These are phyloP conservation scores for Epicampocera succincta DNA, from an alignment of 2,888 invertebrate genomes.

Conservation along the genomic window DNA sequence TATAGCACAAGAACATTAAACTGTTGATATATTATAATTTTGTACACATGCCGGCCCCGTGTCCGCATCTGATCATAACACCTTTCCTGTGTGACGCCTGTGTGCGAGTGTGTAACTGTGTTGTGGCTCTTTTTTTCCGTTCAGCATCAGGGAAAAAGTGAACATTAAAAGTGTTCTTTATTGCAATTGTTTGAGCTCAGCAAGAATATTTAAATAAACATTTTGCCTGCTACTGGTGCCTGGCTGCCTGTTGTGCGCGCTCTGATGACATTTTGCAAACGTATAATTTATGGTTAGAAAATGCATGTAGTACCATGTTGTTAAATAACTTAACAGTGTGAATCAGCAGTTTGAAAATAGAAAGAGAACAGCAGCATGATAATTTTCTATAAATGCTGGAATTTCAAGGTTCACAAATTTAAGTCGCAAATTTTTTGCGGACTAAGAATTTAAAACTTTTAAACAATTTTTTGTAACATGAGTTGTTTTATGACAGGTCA, in stretches of 20 bases:
- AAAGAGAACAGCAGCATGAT: not conserved
- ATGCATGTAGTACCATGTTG: slow-evolving; percentile 1
- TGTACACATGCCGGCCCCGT: too few relatives aligned
- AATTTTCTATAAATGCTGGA: too few relatives aligned
- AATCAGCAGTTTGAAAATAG: slow-evolving; percentile 51
- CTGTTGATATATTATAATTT: too few relatives aligned
- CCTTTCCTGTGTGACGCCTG: not conserved
- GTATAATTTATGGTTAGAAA: slow-evolving; percentile 53
- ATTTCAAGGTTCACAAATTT: too few relatives aligned
- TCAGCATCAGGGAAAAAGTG: slow-evolving; percentile 17
- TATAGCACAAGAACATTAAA: too few relatives aligned
- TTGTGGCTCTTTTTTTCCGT: not conserved
- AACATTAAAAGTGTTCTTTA: slow-evolving; percentile 14
- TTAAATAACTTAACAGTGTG: slow-evolving; percentile 53
- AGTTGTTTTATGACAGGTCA: too few relatives aligned
- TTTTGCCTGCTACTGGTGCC: slow-evolving; percentile 10
- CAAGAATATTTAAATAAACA: slow-evolving; percentile 18
- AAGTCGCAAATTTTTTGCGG: too few relatives aligned
- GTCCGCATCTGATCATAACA: too few relatives aligned
- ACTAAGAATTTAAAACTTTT: too few relatives aligned
- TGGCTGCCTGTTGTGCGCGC: slow-evolving; percentile 3
- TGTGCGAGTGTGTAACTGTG: not conserved
- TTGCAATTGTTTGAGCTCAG: slow-evolving; percentile 10
- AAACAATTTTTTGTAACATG: too few relatives aligned
- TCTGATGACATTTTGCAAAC: slow-evolving; percentile 51